Evolutionary conservation across 2,888 invertebrate species (phyloP), one percentile per base, ranked within the genome.

Genomic region (Latrodectus elegans): DNA sequence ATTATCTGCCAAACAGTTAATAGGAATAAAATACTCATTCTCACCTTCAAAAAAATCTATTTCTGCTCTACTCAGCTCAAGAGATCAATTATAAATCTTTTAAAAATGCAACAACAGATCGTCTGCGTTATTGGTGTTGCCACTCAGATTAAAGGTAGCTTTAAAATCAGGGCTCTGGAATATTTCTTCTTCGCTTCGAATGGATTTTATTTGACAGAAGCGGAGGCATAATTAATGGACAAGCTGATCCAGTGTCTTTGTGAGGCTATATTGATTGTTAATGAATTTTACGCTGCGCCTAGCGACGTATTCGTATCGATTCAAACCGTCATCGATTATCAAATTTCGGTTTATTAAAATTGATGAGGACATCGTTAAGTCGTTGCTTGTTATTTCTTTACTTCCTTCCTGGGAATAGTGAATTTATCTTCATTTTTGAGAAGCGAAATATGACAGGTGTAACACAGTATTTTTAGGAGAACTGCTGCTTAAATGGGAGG

Each of bases 281-380:
- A 79, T 79, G 79, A 79, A 79, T 79, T 79, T 79, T 52, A 49
- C 22, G 76, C 64, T 64, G 65, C 64, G 51, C 78, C 38, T 12
- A 8, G n/a, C 51, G 73, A 26, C 26, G 67, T 26, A 6, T n/a
- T n/a, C 53, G 26, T 68, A 51, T 68, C 22, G 14, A 22, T 65
- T 38, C n/a, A 67, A 77, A 77, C 67, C 67, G 52, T 77, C 52
- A 77, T 77, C 77, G 77, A 77, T 77, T 68, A 68, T 77, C 77
- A 77, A 77, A 77, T 77, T 77, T 68, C 77, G n/a, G 38, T 74
- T 49, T 60, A 79, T 79, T 79, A 71, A 79, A 79, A 79, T 79
- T 70, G 79, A 79, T 79, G 79, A 70, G 67, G 8, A 22, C n/a
- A 51, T 53, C 51, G 51, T 52, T 52, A 67, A 52, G 68, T 68